phyloP scores from a whole-genome alignment of 2,113 vertebrate species.

The Pteronura brasiliensis region DNA sequence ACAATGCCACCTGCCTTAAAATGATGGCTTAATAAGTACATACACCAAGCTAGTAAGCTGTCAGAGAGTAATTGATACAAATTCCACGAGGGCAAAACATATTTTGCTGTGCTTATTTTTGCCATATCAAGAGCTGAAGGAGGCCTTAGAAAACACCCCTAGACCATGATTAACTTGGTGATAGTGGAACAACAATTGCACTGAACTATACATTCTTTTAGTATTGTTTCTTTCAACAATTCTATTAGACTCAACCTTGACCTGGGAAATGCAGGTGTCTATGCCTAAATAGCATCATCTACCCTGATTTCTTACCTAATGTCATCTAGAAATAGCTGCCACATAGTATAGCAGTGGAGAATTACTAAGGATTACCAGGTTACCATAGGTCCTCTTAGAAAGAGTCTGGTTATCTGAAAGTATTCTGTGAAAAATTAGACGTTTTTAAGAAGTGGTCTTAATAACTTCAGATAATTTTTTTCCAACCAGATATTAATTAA shows the following conservation, averaged over 20 bases:
- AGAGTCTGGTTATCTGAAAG: neutral
- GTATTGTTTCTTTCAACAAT: neutral
- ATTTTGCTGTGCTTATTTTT: conserved; percentile 28
- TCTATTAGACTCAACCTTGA: neutral
- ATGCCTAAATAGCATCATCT: neutral
- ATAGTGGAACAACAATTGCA: neutral
- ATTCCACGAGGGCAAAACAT: neutral
- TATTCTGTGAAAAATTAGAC: neutral
- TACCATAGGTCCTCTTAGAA: neutral
- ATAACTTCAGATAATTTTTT: neutral
- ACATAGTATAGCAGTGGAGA: neutral
- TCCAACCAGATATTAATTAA: neutral
- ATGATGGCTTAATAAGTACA: conserved; percentile 27
- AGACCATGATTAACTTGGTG: neutral
- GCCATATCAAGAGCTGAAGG: conserved; percentile 22
- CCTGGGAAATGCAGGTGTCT: neutral
- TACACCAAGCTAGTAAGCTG: conserved; percentile 19
- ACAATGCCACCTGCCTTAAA: conserved; percentile 36
- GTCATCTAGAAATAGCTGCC: neutral
- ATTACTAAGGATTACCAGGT: neutral
- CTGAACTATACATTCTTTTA: neutral
- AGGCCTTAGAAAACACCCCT: conserved; percentile 24
- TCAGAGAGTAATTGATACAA: conserved; percentile 32
- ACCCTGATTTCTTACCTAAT: neutral
- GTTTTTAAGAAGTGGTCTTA: neutral